phyloP scores from a whole-genome alignment of 1,140 invertebrate species.

The Trichoplusia ni region DNA sequence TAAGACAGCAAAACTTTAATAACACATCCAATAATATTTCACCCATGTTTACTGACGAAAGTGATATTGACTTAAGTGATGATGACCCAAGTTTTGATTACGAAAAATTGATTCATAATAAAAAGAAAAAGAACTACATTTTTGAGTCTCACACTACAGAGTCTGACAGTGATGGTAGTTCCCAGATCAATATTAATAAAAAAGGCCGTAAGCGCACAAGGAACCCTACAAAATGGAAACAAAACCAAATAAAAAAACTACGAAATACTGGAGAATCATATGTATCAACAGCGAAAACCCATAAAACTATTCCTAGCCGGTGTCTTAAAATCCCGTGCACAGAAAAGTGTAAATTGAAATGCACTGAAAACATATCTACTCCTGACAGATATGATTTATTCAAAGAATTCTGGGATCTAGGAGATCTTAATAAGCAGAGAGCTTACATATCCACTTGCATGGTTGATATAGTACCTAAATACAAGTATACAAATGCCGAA shows the following conservation, averaged over 20 bases:
- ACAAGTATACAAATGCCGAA: constrained; percentile 29
- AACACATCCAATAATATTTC: too few species aligned
- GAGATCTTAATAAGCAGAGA: not conserved
- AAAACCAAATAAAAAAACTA: not conserved
- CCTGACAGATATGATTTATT: not conserved
- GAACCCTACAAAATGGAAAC: not conserved
- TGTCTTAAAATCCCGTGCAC: not conserved
- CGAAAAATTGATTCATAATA: too few species aligned
- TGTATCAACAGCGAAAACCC: not conserved
- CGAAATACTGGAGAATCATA: not conserved
- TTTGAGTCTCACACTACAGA: too few species aligned
- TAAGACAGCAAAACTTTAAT: too few species aligned
- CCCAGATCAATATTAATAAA: too few species aligned
- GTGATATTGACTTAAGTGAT: too few species aligned
- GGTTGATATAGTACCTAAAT: constrained; percentile 23
- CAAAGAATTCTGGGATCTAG: not conserved
- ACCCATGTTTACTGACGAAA: too few species aligned
- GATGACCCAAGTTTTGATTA: too few species aligned
- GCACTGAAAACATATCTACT: not conserved
- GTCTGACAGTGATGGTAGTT: too few species aligned
- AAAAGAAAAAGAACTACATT: too few species aligned
- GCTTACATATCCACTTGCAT: constrained; percentile 17
- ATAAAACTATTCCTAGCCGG: not conserved
- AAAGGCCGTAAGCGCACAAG: not conserved
- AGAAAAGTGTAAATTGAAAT: constrained; percentile 1